phyloP scores from a whole-genome alignment of 37 sponge, comb jelly and placozoan species.

The Oscarella lobularis region DNA sequence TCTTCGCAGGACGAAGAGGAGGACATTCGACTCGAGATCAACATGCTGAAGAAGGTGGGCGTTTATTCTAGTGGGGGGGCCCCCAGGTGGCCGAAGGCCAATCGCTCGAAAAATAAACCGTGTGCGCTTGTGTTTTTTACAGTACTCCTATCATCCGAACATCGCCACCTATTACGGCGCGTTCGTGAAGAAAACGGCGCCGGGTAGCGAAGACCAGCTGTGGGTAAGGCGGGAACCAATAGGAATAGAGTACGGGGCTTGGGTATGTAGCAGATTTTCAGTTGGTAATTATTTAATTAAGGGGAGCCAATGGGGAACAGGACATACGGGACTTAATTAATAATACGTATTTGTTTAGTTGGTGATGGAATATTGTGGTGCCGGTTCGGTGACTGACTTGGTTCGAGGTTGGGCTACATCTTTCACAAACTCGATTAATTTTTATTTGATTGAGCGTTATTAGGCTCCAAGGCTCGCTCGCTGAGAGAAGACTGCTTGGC shows the following conservation, averaged over 20 bases:
- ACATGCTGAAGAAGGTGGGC: slow-evolving; percentile 75
- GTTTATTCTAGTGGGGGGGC: neutral
- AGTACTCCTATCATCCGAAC: slow-evolving; percentile 79
- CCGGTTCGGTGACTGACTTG: slow-evolving; percentile 84
- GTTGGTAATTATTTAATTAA: no score
- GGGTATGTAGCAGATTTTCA: neutral
- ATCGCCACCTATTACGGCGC: slow-evolving; percentile 98
- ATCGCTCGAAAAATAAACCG: neutral
- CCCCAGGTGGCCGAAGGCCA: neutral
- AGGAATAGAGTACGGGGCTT: no score
- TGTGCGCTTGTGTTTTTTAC: neutral
- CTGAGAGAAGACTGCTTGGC: slow-evolving; percentile 97
- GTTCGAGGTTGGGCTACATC: slow-evolving; percentile 6
- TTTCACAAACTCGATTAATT: slow-evolving; percentile 5
- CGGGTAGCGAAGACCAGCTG: slow-evolving; percentile 70
- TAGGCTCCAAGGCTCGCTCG: slow-evolving; percentile 37
- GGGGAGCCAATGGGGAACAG: no score
- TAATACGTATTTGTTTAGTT: slow-evolving; percentile 57
- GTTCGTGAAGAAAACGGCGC: slow-evolving; percentile 69
- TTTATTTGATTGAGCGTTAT: slow-evolving; percentile 1
- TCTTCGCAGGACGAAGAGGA: slow-evolving; percentile 82
- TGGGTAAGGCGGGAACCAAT: no score
- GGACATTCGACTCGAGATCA: slow-evolving; percentile 87
- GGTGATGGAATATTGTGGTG: slow-evolving; percentile 99
- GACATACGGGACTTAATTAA: no score